These are phyloP conservation scores for Stenolophus ochropezus DNA, from an alignment of 2,888 invertebrate species.

Conservation along the genomic window DNA sequence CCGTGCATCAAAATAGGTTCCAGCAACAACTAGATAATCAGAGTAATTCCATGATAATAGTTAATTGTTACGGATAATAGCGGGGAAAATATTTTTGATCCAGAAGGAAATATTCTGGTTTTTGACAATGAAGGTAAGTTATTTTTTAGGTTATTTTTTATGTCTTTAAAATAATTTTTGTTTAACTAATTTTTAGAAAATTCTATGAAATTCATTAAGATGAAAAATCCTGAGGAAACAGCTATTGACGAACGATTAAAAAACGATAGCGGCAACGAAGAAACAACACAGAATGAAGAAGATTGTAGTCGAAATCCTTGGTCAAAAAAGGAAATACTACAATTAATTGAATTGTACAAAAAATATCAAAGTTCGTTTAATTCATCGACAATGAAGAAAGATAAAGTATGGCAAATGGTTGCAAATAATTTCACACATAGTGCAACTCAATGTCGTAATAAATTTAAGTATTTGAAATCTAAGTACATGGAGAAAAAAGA, in stretches of 20 bases:
- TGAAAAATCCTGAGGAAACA: neutral
- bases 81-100: neutral
- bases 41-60: neutral
- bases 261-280: neutral
- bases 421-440: slow-evolving; percentile 1
- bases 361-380: neutral
- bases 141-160: neutral
- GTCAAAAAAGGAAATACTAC: neutral
- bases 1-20: too few relatives aligned
- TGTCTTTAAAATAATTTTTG: neutral
- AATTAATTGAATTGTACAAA: neutral
- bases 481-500: neutral
- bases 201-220: too few relatives aligned
- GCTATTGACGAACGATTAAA: neutral
- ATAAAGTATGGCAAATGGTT: neutral
- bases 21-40: neutral
- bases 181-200: too few relatives aligned
- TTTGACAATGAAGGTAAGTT: neutral
- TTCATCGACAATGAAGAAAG: neutral
- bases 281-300: neutral
- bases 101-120: neutral
- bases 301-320: neutral
- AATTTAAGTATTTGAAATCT: neutral
- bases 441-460: neutral
- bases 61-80: neutral